Percentiles rank a stretch among this genome's conserved stretches.
These are phyloP conservation scores for Nothocercus julius DNA, from an alignment of 2,113 vertebrate species.

Conservation along the genomic window DNA sequence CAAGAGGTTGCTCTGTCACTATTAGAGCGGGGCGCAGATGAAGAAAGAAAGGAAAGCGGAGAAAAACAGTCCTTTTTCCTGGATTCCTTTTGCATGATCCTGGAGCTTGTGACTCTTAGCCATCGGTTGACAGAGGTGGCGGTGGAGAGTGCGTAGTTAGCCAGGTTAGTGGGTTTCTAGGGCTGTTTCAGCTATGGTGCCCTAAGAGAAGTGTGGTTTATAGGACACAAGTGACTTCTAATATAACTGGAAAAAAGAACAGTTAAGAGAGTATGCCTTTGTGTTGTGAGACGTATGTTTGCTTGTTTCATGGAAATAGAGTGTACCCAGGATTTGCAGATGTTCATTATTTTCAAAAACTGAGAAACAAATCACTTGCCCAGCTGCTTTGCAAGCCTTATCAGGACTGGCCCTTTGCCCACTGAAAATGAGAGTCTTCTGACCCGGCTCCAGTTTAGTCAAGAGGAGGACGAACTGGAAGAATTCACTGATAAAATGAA, in stretches of 20 bases:
- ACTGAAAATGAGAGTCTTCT: background rate
- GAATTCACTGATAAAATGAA: background rate
- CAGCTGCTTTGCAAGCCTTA: background rate
- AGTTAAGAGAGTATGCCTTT: background rate
- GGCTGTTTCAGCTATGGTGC: background rate
- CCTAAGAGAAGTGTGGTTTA: background rate
- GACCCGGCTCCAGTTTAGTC: background rate
- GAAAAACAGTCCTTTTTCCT: constrained; percentile 61
- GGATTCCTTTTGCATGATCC: constrained; percentile 74
- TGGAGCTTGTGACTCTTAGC: constrained; percentile 76
- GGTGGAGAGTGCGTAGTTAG: constrained; percentile 64
- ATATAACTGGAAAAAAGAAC: background rate
- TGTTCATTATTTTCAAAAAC: background rate
- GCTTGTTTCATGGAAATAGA: background rate
- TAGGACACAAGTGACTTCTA: background rate
- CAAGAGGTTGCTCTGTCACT: constrained; percentile 44
- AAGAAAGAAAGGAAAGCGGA: constrained; percentile 54
- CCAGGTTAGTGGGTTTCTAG: constrained; percentile 45
- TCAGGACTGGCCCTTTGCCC: background rate
- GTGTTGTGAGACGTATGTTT: background rate
- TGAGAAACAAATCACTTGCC: background rate
- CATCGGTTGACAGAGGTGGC: constrained; percentile 72
- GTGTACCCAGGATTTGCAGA: background rate
- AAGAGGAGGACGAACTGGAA: background rate
- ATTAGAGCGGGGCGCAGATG: background rate